These are phyloP conservation scores for Eurosta solidaginis DNA, from an alignment of 1,140 invertebrate genomes.

Conservation along the genomic window DNA sequence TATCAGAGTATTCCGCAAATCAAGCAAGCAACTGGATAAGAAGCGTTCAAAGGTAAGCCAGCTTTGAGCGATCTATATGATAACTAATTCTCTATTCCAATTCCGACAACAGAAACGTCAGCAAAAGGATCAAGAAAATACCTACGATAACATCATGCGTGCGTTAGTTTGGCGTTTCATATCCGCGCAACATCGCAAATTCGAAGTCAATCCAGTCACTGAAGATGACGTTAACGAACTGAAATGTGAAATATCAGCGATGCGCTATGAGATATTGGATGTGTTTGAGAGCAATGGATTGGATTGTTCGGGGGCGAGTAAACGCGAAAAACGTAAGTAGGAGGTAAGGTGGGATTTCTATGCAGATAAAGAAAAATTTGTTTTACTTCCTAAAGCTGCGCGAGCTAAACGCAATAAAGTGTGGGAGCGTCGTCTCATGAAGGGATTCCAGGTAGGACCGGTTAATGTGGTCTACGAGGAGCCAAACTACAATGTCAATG, in stretches of 20 bases:
- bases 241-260: constrained; percentile 82
- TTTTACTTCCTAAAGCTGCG: constrained; percentile 60
- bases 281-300: constrained; percentile 80
- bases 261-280: constrained; percentile 83
- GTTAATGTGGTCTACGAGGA: constrained; percentile 64
- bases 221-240: constrained; percentile 93
- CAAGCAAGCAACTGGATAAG: constrained; percentile 54
- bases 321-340: constrained; percentile 69
- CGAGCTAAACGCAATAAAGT: constrained; percentile 76
- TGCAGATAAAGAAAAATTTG: neutral
- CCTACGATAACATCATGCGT: constrained; percentile 79
- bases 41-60: constrained; percentile 57
- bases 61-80: neutral
- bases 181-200: constrained; percentile 75
- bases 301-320: constrained; percentile 73
- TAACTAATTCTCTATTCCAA: neutral
- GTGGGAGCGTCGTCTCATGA: constrained; percentile 83
- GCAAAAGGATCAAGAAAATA: constrained; percentile 68
- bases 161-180: constrained; percentile 85
- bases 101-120: constrained; percentile 46
- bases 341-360: neutral
- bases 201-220: constrained; percentile 78
- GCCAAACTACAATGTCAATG: constrained; percentile 42
- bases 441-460: constrained; percentile 82
- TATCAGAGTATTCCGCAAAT: constrained; percentile 58